Base-by-base conservation (phyloP, 64 coral and sea anemone genomes). In the Montipora cactus region DNA sequence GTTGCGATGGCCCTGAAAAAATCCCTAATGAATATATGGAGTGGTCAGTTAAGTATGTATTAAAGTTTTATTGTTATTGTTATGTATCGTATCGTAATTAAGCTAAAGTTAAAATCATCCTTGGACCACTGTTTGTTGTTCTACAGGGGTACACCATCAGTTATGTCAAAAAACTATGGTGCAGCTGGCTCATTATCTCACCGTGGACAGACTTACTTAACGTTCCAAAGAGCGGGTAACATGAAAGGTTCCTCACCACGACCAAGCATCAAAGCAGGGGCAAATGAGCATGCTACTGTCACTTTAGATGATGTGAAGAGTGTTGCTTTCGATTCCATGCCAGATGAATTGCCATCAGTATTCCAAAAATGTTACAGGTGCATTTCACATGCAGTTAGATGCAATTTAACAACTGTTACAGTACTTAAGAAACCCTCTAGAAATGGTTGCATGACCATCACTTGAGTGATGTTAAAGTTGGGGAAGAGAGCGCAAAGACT, bases 291-390 rank as follows among this genome's bases (percentile, higher is more conserved):
- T 62, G 72, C 84, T 45, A 93, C 75, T 19, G 84, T 99, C 11
- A 99, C 92, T 7, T 55, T 99, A 44, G 95, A 99, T 72, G 98
- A 99, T 71, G 80, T 99, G 8, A 99, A 99, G 71, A 95, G 88
- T 95, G 95, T 99, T 59, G 98, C 98, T 57, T 47, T 91, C 18
- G 94, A 98, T 91, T 89, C 92, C 11, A 88, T 94, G 55, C 92
- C 92, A 37, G 87, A 94, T 89, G 88, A 92, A 8, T 57, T 96
- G 5, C 95, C 92, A 11, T n/a, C 78, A 28, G 76, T 89, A 78
- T 99, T 99, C 58, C 95, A 99, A 76, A 78, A 81, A 25, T 93
- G 88, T 89, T 94, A 92, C 80, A 92, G 95, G 98, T 99, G 80
- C 22, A 45, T 71, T 71, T 71, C 22, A 71, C 4, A 21, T 23